Percentiles rank a stretch among this genome's conserved stretches.
Evolutionary conservation across 2,113 vertebrate species (phyloP).

Genomic region (Labeo catla): DNA sequence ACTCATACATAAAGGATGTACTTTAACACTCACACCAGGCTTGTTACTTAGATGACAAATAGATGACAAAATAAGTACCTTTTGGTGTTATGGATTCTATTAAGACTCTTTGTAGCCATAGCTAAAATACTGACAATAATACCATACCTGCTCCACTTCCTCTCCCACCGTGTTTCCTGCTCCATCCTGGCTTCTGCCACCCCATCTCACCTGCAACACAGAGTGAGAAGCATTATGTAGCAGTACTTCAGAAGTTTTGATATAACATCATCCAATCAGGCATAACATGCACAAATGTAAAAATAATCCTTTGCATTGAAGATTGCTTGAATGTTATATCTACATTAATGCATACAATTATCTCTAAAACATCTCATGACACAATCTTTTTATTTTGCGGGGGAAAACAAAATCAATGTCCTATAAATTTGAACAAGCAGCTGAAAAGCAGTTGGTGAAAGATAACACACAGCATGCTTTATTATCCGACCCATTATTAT

Average conservation of each 20-base stretch:
- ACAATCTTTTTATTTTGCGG: not conserved
- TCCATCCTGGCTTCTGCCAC: no score
- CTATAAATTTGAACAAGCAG: not conserved
- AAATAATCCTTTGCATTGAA: no score
- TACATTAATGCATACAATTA: conserved; percentile 13
- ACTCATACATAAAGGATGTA: conserved; percentile 16
- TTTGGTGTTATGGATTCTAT: no score
- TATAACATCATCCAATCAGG: no score
- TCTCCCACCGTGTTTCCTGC: no score
- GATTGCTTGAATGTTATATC: no score
- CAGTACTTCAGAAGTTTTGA: no score
- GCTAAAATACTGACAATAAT: no score
- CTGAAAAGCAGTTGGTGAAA: not conserved
- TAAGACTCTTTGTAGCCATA: no score
- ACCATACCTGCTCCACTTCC: no score
- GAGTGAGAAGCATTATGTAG: not conserved
- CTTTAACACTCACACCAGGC: not conserved
- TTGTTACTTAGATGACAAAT: not conserved
- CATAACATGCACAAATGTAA: no score
- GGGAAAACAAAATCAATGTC: not conserved
- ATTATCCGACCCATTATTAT: conserved; percentile 7
- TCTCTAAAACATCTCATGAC: not conserved
- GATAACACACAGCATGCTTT: no score
- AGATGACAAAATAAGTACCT: conserved; percentile 6
- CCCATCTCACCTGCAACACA: not conserved